Base-by-base conservation (phyloP, 2,113 vertebrate genomes). In the Thymallus thymallus region DNA sequence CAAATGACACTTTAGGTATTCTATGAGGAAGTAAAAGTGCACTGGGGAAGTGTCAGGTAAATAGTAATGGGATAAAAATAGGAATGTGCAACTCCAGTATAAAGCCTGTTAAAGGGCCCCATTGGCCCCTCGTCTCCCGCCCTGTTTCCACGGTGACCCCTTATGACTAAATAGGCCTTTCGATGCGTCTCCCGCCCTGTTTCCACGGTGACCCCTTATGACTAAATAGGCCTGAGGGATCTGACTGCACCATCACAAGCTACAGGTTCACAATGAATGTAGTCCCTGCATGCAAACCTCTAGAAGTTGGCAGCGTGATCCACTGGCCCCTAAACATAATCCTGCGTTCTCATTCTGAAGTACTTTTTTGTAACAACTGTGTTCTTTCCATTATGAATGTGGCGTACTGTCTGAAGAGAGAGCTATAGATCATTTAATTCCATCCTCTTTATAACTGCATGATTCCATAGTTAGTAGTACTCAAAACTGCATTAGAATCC, bases 401-500 rank as follows among this genome's bases (percentile, higher is more conserved):
- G 83, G 84, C 89, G 82, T 89, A 89, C 74, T 77, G 81, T 85
- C 87, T 84, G 82, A 82, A 85, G 84, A 77, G 84, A 89, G 87
- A 86, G 85, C 85, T 87, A 86, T 79, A 83, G 84, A 88, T 86
- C 18, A 90, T 90, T 87, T 87, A 85, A 90, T 90, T 87, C 89
- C 75, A 86, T 84, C 58, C 61, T 83, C 79, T 83, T 89, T 91
- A 89, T 91, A 88, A 90, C 89, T 84, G 84, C 80, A 86, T 76
- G 88, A 51, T 60, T 60, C 80, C 90, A 87, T 91, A 90, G 90
- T 18, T 51, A 51, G 48, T 4, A 51, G 48, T 88, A 91, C 92
- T 93, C 91, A 89, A 91, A 92, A 90, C 87, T 88, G 87, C 88
- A 91, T 91, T 92, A 92, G 90, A 89, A 89, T 91, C 83, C 82